Evolutionary conservation across 2,888 invertebrate genomes (phyloP).

Genomic region (Drosophila fungiperda): DNA sequence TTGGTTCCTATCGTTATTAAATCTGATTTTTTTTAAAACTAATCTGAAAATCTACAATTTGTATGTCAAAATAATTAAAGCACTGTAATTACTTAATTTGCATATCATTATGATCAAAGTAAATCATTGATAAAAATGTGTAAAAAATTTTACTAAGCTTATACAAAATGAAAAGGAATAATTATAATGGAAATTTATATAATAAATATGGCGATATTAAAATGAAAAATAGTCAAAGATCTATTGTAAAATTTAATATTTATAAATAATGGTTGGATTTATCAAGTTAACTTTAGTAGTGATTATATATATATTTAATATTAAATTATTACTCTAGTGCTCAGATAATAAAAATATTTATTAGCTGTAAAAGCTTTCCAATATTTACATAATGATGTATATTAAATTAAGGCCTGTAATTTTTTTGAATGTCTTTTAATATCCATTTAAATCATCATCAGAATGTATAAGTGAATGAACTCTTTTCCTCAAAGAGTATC

Average conservation of each 20-base stretch:
- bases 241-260: no score
- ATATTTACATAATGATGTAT: background rate
- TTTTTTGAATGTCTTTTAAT: background rate
- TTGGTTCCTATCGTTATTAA: background rate
- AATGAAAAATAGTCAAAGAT: background rate
- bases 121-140: background rate
- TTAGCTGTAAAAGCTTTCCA: rapidly evolving
- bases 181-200: background rate
- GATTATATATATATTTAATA: no score
- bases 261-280: no score
- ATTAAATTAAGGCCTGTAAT: background rate
- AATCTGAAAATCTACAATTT: background rate
- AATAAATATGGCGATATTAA: background rate
- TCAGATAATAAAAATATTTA: background rate
- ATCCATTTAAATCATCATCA: background rate
- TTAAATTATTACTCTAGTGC: background rate
- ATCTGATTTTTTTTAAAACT: background rate
- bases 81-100: no score
- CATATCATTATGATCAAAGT: background rate
- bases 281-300: no score
- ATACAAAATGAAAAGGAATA: background rate
- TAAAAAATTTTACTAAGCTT: rapidly evolving
- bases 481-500: slow-evolving; percentile 9
- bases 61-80: background rate
- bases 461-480: background rate